Percentiles rank a stretch among this genome's conserved stretches.
These are phyloP conservation scores for Neolamprologus tretocephalus DNA, from an alignment of 2,113 vertebrate genomes.

Conservation along the genomic window DNA sequence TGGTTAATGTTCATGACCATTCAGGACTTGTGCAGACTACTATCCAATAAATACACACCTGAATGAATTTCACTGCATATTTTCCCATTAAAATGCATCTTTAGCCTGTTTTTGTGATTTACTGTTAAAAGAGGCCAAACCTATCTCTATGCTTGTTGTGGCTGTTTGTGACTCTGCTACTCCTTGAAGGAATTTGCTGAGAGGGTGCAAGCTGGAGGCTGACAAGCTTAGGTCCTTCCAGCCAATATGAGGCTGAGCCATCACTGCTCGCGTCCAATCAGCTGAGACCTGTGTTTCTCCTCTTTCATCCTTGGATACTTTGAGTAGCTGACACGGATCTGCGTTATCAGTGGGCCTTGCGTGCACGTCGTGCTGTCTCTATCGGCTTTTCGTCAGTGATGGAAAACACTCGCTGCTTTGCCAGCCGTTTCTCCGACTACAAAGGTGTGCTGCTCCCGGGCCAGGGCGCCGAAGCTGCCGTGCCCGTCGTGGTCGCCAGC, in stretches of 20 bases:
- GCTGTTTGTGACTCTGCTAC: not conserved
- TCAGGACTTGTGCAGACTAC: not conserved
- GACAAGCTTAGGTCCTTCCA: not conserved
- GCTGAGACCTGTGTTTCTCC: not conserved
- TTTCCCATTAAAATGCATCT: not conserved
- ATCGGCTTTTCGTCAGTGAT: slow-evolving; percentile 38
- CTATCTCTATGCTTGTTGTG: not conserved
- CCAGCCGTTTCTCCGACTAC: slow-evolving; percentile 84
- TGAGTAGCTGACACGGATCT: not conserved
- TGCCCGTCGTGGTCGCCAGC: slow-evolving; percentile 72
- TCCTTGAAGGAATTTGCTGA: not conserved
- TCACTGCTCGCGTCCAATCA: slow-evolving; percentile 40
- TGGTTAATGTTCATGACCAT: too few relatives aligned
- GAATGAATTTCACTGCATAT: not conserved
- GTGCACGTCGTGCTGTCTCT: not conserved
- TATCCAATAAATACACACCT: too few relatives aligned
- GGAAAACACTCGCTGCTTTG: slow-evolving; percentile 82
- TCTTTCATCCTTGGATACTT: not conserved
- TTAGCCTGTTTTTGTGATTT: not conserved
- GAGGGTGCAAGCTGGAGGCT: not conserved
- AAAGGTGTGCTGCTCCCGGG: slow-evolving; percentile 72
- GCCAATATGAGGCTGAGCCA: not conserved
- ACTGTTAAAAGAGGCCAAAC: not conserved
- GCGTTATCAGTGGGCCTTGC: not conserved
- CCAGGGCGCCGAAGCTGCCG: slow-evolving; percentile 65